Evolutionary conservation across 2,797 vertebrate genomes (phyloP), one percentile per base, ranked within the genome.

Genomic region (Brotula barbata): DNA sequence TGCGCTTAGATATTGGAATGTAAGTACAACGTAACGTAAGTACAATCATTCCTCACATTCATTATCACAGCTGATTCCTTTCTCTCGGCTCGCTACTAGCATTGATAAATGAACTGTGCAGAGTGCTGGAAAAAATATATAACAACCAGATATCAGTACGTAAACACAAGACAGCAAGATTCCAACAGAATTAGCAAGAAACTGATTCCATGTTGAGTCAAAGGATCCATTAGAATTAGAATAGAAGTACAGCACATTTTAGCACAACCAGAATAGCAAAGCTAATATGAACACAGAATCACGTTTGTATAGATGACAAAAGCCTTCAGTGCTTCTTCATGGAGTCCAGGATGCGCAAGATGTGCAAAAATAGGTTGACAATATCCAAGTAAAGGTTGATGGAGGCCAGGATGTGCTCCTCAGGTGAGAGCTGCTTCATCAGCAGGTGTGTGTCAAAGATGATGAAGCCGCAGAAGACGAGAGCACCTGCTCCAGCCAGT

Each of bases 391-490:
- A 98, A 55, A 98, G 93, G 79, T 88, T 97, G 86, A 98, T 95
- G 80, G 95, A 91, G 80, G 95, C 96, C 87, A 97, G 56, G 52
- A 98, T 90, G 71, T 98, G 94, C 64, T 98, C 96, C 86, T 98
- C 96, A 0, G 96, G 96, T 16, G 96, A 98, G 5, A 98, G 92
- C 80, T 91, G 93, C 76, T 96, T 95, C 95, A 98, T 96, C 83
- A 98, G 82, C 58, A 94, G 65, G 64, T 95, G 91, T 12, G 95
- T 98, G 79, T 98, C 96, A 17, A 93, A 97, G 89, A 98, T 93
- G 80, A 98, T 95, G 88, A 97, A 98, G 57, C 94, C 95, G 12
- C 96, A 98, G 87, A 98, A 98, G 17, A 98, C 84, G 69, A 98
- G 88, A 0, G 96, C 93, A n/a, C 96, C 96, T 0, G 81, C 80